Conservation (phyloP, 2,113 vertebrate genomes). For the Marmota monax region DNA sequence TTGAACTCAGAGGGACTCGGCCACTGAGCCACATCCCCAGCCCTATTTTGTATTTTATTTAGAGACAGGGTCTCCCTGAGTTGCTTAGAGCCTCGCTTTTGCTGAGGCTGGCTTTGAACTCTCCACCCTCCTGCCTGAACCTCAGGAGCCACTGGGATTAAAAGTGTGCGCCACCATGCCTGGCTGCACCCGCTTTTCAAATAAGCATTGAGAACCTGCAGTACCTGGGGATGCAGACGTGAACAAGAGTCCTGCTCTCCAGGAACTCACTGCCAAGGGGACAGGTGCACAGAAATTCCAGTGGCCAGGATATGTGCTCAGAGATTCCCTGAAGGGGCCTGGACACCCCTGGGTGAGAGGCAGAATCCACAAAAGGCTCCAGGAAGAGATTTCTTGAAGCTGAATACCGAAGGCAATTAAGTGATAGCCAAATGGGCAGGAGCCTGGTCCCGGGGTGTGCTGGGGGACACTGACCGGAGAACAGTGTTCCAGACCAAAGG, state of each 20-base stretch:
- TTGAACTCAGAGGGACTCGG: no score
- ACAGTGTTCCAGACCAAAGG: background rate
- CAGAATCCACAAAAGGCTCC: background rate
- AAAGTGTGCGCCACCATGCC: no score
- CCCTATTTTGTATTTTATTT: no score
- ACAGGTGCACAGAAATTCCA: background rate
- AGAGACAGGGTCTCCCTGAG: no score
- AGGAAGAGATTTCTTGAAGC: background rate
- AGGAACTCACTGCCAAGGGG: background rate
- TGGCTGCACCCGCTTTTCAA: background rate
- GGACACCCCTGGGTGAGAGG: background rate
- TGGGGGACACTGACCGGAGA: background rate
- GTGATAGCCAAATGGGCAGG: background rate
- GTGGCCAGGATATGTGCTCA: background rate
- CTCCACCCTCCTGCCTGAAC: no score
- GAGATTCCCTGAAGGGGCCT: background rate
- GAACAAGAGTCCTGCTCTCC: background rate
- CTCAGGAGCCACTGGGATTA: no score
- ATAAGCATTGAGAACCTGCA: background rate
- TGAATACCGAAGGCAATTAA: background rate
- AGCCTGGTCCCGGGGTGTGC: fast-evolving
- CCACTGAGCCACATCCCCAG: no score
- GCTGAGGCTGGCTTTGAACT: no score
- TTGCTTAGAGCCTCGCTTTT: no score
- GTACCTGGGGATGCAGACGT: background rate